These are phyloP conservation scores for Rambutsinella grinnellia DNA, from an alignment of 2,888 invertebrate genomes.

Conservation along the genomic window DNA sequence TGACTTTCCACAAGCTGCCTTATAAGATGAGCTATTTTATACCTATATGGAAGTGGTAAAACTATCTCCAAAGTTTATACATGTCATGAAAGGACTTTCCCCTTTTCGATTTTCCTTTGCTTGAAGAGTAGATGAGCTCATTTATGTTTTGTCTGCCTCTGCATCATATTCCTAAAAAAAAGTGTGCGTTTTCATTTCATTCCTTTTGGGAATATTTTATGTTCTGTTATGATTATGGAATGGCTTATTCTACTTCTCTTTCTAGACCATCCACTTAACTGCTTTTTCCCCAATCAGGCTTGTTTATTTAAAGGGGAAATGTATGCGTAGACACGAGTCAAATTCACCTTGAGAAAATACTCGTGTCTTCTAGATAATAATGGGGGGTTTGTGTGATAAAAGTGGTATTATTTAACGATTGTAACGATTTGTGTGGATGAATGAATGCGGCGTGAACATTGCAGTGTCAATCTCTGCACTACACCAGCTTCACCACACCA, in stretches of 20 bases:
- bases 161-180: neutral
- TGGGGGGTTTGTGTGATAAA: too few relatives aligned
- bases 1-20: neutral
- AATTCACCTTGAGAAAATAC: too few relatives aligned
- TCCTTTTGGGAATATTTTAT: neutral
- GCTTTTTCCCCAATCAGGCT: too few relatives aligned
- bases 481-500: too few relatives aligned
- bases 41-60: neutral
- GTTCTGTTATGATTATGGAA: neutral
- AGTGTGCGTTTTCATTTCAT: neutral
- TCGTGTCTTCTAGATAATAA: too few relatives aligned
- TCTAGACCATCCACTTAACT: neutral
- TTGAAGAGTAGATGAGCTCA: neutral
- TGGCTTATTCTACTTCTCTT: neutral
- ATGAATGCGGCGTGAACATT: too few relatives aligned
- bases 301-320: neutral
- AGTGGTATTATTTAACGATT: too few relatives aligned
- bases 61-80: neutral
- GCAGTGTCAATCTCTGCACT: too few relatives aligned
- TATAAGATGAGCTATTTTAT: neutral
- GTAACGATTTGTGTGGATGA: too few relatives aligned
- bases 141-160: neutral
- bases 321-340: neutral
- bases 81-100: constrained; percentile 36
- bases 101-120: constrained; percentile 19